Conservation (phyloP, 2,113 vertebrate genomes). For the Tamias sibiricus region DNA sequence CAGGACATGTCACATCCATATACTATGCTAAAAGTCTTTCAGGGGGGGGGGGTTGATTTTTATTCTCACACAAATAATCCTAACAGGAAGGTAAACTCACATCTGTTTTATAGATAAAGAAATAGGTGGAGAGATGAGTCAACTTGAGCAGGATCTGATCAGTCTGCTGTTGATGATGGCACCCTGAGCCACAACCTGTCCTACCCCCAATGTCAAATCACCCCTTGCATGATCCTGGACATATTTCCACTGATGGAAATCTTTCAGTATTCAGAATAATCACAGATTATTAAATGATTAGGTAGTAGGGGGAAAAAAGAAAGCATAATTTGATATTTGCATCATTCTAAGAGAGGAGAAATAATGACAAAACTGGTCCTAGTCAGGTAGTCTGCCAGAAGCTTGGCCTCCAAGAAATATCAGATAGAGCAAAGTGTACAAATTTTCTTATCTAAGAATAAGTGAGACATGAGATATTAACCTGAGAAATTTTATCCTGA, state of each 20-base stretch:
- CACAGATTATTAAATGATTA: neutral
- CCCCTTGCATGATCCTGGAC: neutral
- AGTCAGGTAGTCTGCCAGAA: neutral
- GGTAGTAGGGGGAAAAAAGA: neutral
- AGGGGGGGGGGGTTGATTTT: neutral
- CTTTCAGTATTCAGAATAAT: neutral
- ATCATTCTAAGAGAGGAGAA: neutral
- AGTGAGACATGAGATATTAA: neutral
- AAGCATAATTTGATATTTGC: no score
- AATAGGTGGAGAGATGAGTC: rapidly evolving
- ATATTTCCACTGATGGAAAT: neutral
- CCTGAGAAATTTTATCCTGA: neutral
- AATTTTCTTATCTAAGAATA: neutral
- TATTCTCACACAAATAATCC: neutral
- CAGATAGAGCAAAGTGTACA: neutral
- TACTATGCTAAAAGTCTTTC: rapidly evolving
- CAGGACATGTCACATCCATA: rapidly evolving
- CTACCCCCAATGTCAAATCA: no score
- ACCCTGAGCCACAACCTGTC: rapidly evolving
- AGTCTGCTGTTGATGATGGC: rapidly evolving
- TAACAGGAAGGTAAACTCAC: neutral
- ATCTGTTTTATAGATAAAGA: neutral
- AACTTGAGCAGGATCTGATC: rapidly evolving
- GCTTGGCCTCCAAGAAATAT: rapidly evolving
- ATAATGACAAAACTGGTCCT: neutral